Base-by-base conservation (phyloP, 2,113 vertebrate species). In the Morone saxatilis region DNA sequence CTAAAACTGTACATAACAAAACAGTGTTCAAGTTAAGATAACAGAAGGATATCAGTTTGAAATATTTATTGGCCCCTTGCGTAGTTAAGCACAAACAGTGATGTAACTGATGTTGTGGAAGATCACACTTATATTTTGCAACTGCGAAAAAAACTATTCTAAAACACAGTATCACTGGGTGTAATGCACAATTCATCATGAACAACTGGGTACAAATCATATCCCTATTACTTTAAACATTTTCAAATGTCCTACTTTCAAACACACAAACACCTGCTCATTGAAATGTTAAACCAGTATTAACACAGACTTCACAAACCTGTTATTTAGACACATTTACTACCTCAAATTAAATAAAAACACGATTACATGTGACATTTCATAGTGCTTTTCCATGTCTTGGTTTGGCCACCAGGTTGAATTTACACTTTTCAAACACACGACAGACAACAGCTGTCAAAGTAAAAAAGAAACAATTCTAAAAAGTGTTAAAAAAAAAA, bases 51-150 rank as follows among this genome's bases (percentile, higher is more conserved):
- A 60, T 45, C 19, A 40, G 19, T 61, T 86, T 19, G 36, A 78
- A 68, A 83, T 1, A 8, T 88, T 89, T 87, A 93, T 90, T 92
- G 53, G 43, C 53, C 9, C 20, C 20, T 70, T 53, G 65, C 6
- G 9, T 25, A 43, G 17, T 62, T 69, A 85, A 82, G 59, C 70
- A 88, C 85, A 81, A 81, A 54, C 71, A 20, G 16, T 67, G 36
- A 56, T 38, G 43, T 36, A 76, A 43, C 31, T 43, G 36, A 70
- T 45, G 22, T 48, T 66, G 6, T 74, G n/a, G 76, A 88, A 54
- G 45, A 47, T 73, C 45, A 69, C 80, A 61, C 70, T 31, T 31
- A 31, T 31, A 80, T 40, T 86, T 50, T 73, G 45, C 60, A 72
- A 68, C 7, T 71, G n/a, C 43, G 82, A 43, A 76, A 36, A 51